These are phyloP conservation scores for Phaonia tiefii DNA, from an alignment of 2,888 invertebrate genomes.

Conservation along the genomic window DNA sequence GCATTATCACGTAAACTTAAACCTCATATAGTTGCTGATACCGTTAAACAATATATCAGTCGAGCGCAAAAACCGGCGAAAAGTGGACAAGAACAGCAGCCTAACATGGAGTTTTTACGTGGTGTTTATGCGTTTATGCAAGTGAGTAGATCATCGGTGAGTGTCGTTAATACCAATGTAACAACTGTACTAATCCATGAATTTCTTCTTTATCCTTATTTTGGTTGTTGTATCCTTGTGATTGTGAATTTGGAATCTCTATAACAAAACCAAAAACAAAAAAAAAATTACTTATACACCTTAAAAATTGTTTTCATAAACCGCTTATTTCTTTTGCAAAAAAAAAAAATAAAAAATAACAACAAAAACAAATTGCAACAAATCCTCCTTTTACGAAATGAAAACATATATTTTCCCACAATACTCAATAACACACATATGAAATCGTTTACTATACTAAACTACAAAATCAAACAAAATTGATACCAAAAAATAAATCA, in stretches of 20 bases:
- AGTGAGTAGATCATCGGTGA: conserved; percentile 82
- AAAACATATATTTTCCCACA: conserved; percentile 21
- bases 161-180: conserved; percentile 80
- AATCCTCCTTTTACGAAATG: not conserved
- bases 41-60: conserved; percentile 80
- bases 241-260: conserved; percentile 57
- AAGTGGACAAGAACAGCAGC: conserved; percentile 79
- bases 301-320: conserved; percentile 42
- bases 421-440: conserved; percentile 41
- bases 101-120: conserved; percentile 82
- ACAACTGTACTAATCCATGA: conserved; percentile 81
- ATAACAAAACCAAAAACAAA: conserved; percentile 29
- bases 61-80: conserved; percentile 79
- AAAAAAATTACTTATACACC: not conserved
- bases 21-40: conserved; percentile 80
- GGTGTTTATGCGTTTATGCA: conserved; percentile 82
- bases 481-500: conserved; percentile 2
- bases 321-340: conserved; percentile 34
- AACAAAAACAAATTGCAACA: not conserved
- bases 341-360: not conserved
- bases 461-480: conserved; percentile 13
- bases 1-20: conserved; percentile 80
- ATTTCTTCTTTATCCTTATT: conserved; percentile 77
- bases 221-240: conserved; percentile 71
- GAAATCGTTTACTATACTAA: not conserved